Base-by-base conservation (phyloP, 2,113 vertebrate genomes). In the Brachirus orientalis region DNA sequence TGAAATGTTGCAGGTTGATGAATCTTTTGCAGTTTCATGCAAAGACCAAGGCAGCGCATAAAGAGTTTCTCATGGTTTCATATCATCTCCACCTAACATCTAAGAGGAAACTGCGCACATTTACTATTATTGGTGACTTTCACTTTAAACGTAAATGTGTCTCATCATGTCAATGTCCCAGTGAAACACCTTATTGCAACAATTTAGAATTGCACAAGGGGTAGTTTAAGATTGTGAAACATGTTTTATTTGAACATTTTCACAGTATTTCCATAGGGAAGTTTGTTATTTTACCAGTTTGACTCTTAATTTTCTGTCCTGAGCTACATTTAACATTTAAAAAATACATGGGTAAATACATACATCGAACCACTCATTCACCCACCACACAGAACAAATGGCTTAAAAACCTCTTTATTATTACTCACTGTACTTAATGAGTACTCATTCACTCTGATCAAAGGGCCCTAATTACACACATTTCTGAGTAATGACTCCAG, bases 381-480 rank as follows among this genome's bases (percentile, higher is more conserved):
- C 59, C 38, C 75, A 53, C 9, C 55, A 57, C 56, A 71, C 41
- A 76, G 7, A 47, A 58, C 63, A 69, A 69, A 80, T 7, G 14
- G 50, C 47, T 62, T n/a, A 9, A 63, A 51, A 46, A 45, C 60
- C 45, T 77, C 64, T 74, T 64, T 37, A 63, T 70, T 69, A 52
- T 37, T 63, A 55, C 57, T 57, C 40, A 16, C 53, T 72, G 69
- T 74, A 69, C 71, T 77, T 79, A 69, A 43, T 72, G 79, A 77
- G 69, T 67, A 35, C 72, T 72, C 52, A 58, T 71, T 59, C 69
- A 37, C 46, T 43, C 75, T 72, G 75, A 87, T 73, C 72, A 80
- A 82, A 83, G 80, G 69, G 71, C 48, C 55, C 17, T 84, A 86
- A 88, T 88, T 88, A 82, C 75, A 82, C 6, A 7, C 84, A 88